Conservation (phyloP, 2,888 invertebrate species). For the Oscheius sp. region DNA sequence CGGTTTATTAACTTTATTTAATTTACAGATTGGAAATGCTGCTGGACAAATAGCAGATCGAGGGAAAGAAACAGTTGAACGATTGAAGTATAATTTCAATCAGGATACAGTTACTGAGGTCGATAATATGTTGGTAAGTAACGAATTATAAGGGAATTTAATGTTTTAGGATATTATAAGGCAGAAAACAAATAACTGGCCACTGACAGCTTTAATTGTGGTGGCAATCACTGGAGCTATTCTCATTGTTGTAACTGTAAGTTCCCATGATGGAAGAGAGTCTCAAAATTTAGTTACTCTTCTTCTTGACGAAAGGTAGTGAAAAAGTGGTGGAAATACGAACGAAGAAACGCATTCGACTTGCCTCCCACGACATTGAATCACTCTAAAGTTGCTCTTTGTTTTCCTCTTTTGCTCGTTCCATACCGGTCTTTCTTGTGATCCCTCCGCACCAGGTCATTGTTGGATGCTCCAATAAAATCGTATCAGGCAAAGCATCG, state of each 20-base stretch:
- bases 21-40: constrained; percentile 43
- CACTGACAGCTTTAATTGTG: constrained; percentile 48
- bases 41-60: constrained; percentile 42
- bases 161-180: constrained; percentile 40
- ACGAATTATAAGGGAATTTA: neutral
- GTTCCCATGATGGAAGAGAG: too few relatives aligned
- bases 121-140: constrained; percentile 36
- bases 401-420: neutral
- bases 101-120: constrained; percentile 45
- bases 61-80: constrained; percentile 38
- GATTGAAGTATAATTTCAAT: constrained; percentile 38
- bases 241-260: constrained; percentile 47
- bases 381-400: neutral
- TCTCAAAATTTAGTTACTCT: constrained; percentile 11
- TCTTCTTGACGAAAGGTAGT: constrained; percentile 3
- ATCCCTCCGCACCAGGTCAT: constrained; percentile 1
- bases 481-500: constrained; percentile 21
- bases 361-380: constrained; percentile 23
- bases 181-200: constrained; percentile 43
- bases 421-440: neutral
- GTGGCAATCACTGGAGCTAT: constrained; percentile 47
- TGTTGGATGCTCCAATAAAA: constrained; percentile 16
- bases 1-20: too few relatives aligned
- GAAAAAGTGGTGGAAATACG: constrained; percentile 9
- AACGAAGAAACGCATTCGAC: constrained; percentile 3